Percentiles rank a stretch among this genome's conserved stretches.
These are phyloP conservation scores for Platysteira castanea DNA, from an alignment of 2,113 vertebrate genomes.

Conservation along the genomic window DNA sequence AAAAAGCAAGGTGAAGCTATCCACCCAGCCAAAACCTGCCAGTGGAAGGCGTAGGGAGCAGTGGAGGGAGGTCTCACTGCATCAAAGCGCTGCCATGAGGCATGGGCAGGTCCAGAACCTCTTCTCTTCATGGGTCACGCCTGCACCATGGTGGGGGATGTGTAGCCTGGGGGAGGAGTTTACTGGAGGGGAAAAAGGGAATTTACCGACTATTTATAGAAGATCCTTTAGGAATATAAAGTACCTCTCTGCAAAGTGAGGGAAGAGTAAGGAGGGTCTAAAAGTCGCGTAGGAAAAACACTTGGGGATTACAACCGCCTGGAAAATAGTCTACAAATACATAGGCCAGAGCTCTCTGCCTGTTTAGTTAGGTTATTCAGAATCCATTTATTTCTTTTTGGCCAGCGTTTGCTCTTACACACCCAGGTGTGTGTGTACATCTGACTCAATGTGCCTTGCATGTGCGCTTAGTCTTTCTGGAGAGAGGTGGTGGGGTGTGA, in stretches of 20 bases:
- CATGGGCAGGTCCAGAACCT: not conserved
- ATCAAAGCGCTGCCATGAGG: accelerated
- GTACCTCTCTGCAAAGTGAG: not conserved
- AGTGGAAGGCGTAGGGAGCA: not conserved
- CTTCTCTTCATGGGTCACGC: not conserved
- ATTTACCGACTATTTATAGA: not conserved
- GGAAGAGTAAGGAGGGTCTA: not conserved
- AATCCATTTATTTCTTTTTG: not conserved
- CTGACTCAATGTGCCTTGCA: constrained; percentile 72
- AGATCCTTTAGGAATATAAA: not conserved
- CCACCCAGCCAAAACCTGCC: not conserved
- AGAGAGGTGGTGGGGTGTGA: not conserved
- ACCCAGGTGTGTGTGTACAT: not conserved
- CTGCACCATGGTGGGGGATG: accelerated
- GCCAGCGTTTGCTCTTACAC: constrained; percentile 65
- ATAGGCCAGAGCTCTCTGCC: constrained; percentile 58
- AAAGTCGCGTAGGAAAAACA: not conserved
- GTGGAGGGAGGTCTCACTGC: not conserved
- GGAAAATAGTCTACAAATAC: constrained; percentile 31
- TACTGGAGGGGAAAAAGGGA: not conserved
- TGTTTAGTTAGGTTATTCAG: constrained; percentile 32
- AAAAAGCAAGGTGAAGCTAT: not conserved
- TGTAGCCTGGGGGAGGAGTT: not conserved
- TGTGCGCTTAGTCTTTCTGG: constrained; percentile 42
- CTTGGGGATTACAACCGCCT: constrained; percentile 31